Evolutionary conservation across 2,797 vertebrate genomes (phyloP), one percentile per base, ranked within the genome.

Genomic region (Remorina albescens): DNA sequence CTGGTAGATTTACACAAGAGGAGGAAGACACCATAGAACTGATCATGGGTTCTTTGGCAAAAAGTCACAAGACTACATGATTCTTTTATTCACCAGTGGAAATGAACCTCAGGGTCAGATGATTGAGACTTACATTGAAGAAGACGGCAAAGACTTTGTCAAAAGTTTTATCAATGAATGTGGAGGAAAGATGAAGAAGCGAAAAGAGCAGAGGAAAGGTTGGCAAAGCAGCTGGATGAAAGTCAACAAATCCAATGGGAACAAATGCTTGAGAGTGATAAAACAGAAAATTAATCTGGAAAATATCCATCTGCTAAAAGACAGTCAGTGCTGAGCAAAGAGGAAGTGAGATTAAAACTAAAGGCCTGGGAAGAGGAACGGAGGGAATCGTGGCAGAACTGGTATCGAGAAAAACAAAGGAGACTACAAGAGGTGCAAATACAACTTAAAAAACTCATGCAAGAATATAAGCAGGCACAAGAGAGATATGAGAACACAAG

Each of bases 21-120:
- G 86, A 87, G 16, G 71, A 53, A 56, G 56, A 53, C 3, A 69
- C 86, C 0, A 67, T 87, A 21, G 5, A 74, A 0, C 62, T 81
- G 0, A 79, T 90, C 39, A 39, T 76, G 5, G 2, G 2, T 66
- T 71, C 23, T 89, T 86, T 44, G 86, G 88, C 2, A 34, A 75
- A 3, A 75, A 56, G 2, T 67, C 88, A 2, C 4, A 37, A 12
- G 19, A 87, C 0, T 84, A 73, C 19, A 78, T 75, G 21, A 71
- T 87, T 8, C 0, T 83, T 3, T 0, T 88, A 1, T 88, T 88
- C 67, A 88, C 88, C 26, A 70, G 69, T 73, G 87, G 84, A 60
- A 85, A 89, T 0, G 37, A 76, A 0, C 82, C 85, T 6, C 4
- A 12, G 2, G 8, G 34, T 3, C 0, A 58, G 39, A 65, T 58